Percentiles rank a stretch among this genome's conserved stretches.
phyloP scores from a whole-genome alignment of 1,140 invertebrate genomes.

The Globodera ellingtonae region DNA sequence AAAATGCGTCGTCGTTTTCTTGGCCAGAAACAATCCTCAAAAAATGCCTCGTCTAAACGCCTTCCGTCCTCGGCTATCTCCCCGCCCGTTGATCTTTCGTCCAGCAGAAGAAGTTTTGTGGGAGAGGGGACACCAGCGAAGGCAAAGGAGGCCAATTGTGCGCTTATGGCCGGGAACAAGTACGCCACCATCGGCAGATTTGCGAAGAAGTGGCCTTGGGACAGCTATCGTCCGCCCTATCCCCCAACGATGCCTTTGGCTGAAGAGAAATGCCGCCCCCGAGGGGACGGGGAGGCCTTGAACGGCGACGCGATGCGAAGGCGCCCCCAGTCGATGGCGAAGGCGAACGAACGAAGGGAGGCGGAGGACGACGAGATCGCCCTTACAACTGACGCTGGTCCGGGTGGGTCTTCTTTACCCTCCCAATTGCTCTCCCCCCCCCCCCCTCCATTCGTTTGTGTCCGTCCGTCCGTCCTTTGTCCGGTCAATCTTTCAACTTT shows the following conservation, averaged over 20 bases:
- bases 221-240: neutral
- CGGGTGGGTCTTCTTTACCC: slow-evolving; percentile 1
- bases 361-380: slow-evolving; percentile 2
- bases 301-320: neutral
- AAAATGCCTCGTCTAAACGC: neutral
- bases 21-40: slow-evolving; percentile 9
- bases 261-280: neutral
- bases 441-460: neutral
- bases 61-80: neutral
- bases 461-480: slow-evolving; percentile 4
- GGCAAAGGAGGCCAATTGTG: neutral
- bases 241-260: neutral
- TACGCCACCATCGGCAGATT: slow-evolving; percentile 16
- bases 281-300: slow-evolving; percentile 5
- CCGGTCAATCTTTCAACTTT: neutral
- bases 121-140: neutral
- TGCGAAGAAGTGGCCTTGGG: slow-evolving; percentile 20
- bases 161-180: slow-evolving; percentile 21
- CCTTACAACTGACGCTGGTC: neutral
- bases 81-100: neutral
- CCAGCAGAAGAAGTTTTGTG: slow-evolving; percentile 1
- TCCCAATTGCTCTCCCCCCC: neutral
- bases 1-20: slow-evolving; percentile 9
- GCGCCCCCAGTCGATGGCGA: slow-evolving; percentile 9
- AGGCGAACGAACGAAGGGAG: slow-evolving; percentile 6